Percentiles rank a stretch among this genome's conserved stretches.
Evolutionary conservation across 2,113 vertebrate species (phyloP).

Genomic region (Chelonoidis abingdonii): DNA sequence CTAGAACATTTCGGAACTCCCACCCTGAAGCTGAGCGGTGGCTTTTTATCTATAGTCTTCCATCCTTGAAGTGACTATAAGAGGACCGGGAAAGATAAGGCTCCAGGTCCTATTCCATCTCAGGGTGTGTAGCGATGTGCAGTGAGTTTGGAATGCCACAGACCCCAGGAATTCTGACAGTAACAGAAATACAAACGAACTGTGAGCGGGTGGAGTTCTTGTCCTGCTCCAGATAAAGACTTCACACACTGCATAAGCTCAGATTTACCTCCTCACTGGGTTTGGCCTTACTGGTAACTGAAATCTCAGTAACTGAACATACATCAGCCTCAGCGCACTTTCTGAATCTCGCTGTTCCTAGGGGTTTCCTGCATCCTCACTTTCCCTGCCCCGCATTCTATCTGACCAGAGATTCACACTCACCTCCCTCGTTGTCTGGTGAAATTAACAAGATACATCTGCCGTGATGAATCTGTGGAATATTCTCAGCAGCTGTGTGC

Average conservation of each 20-base stretch:
- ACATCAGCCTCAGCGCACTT: background rate
- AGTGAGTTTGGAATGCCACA: background rate
- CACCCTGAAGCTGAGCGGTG: background rate
- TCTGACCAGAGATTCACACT: background rate
- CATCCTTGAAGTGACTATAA: too few relatives aligned
- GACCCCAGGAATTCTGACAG: background rate
- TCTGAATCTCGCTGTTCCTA: background rate
- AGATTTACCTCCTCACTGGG: fast-evolving
- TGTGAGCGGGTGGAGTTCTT: background rate
- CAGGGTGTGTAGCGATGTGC: fast-evolving
- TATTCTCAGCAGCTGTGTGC: background rate
- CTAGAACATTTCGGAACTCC: background rate
- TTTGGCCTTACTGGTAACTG: background rate
- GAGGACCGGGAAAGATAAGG: background rate
- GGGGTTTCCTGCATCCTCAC: background rate
- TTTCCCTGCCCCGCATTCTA: background rate
- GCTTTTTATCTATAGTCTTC: background rate
- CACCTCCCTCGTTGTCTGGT: too few relatives aligned
- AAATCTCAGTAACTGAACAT: background rate
- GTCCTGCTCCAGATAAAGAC: background rate
- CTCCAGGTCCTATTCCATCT: background rate
- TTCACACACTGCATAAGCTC: fast-evolving
- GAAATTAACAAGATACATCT: too few relatives aligned
- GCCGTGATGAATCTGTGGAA: too few relatives aligned
- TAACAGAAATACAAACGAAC: background rate